Base-by-base conservation (phyloP, 2,113 vertebrate genomes). In the Hystrix cristata region DNA sequence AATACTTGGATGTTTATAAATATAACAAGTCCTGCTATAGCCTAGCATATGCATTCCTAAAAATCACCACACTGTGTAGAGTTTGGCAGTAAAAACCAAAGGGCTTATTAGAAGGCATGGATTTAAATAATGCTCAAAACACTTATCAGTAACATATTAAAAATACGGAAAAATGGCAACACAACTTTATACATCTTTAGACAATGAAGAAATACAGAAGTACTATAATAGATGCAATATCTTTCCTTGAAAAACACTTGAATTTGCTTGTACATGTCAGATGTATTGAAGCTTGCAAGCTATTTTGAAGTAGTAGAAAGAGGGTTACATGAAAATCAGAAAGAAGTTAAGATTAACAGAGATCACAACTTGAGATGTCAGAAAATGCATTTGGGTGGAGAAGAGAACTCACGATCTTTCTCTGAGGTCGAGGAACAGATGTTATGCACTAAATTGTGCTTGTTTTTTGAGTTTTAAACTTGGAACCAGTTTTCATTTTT, bases 401-500 rank as follows among this genome's bases (percentile, higher is more conserved):
- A 98, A 97, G 97, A 96, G 92, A 97, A 97, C 48, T 97, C 95
- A 97, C 87, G 96, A 97, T 98, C 98, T 98, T 98, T 98, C 98
- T 98, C 98, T 97, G 95, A 97, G 98, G 97, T 97, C 98, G 94
- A 97, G 98, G 98, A 97, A 98, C 97, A 91, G 98, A 98, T 98
- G 98, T 98, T 98, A 98, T 97, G 98, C 98, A 98, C 97, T 98
- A 98, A 97, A 98, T 98, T 98, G 96, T 97, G 97, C 97, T 98
- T 53, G 97, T 98, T 99, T 98, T 98, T 98, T 98, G 97, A 92
- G 76, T 94, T 98, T 98, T 98, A 97, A 98, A 98, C 98, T 98
- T 95, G 98, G 98, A 99, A 98, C 98, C 90, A 98, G 98, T 98
- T 98, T 98, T 98, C 98, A 98, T 99, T 97, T 99, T 97, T 98